These are phyloP conservation scores for Macroglossus sobrinus DNA, from an alignment of 2,113 vertebrate species.

Conservation along the genomic window DNA sequence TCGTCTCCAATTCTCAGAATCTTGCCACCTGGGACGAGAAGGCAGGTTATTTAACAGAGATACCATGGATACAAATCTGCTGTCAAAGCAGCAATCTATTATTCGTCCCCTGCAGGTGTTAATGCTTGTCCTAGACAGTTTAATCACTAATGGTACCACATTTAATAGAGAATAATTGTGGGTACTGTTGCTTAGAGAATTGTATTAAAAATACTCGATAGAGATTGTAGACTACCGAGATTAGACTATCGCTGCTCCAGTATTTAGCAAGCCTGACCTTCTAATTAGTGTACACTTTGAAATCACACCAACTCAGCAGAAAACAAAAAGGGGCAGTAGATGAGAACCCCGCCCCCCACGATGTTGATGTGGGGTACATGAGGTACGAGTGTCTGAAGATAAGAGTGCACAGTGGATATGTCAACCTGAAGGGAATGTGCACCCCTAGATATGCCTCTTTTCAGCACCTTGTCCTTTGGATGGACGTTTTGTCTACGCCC, in stretches of 20 bases:
- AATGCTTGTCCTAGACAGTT: neutral
- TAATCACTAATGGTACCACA: neutral
- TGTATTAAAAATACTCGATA: neutral
- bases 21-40: neutral
- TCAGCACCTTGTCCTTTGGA: neutral
- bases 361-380: accelerated
- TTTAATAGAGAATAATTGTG: too few relatives aligned
- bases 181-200: neutral
- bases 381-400: neutral
- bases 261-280: neutral
- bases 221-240: neutral
- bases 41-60: neutral
- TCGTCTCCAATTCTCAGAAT: neutral
- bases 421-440: neutral
- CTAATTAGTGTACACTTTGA: neutral
- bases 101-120: neutral
- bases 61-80: neutral
- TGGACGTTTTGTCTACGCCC: neutral
- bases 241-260: too few relatives aligned
- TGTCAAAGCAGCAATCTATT: neutral
- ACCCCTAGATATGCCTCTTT: neutral
- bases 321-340: neutral
- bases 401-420: accelerated
- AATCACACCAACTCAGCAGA: neutral
- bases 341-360: neutral